These are phyloP conservation scores for Typhlichthys subterraneus DNA, from an alignment of 2,797 vertebrate species.

Conservation along the genomic window DNA sequence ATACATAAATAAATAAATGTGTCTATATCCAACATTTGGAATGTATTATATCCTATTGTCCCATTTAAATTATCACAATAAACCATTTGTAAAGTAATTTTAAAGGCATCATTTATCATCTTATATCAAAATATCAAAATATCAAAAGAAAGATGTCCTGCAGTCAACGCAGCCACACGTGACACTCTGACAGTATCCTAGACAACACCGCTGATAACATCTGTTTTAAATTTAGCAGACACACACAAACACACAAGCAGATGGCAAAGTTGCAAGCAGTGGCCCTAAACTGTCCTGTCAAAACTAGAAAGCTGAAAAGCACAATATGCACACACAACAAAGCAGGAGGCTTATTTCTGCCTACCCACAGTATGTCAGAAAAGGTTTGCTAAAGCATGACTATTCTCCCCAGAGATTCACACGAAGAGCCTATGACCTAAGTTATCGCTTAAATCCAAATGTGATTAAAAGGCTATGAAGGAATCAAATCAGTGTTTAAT, in stretches of 20 bases:
- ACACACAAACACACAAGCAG: conserved; percentile 14
- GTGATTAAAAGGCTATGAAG: conserved; percentile 31
- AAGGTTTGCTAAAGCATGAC: conserved; percentile 24
- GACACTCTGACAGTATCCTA: background rate
- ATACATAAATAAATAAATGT: too few species aligned
- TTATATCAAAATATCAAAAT: too few species aligned
- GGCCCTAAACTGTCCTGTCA: conserved; percentile 16
- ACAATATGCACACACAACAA: conserved; percentile 4
- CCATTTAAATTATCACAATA: too few species aligned
- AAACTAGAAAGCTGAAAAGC: conserved; percentile 15
- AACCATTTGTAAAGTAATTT: too few species aligned
- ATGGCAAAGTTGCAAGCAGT: conserved; percentile 1
- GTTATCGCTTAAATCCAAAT: conserved; percentile 31
- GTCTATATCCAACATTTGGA: too few species aligned
- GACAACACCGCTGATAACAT: conserved; percentile 7
- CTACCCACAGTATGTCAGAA: conserved; percentile 16
- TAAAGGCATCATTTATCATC: too few species aligned
- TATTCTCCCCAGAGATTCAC: conserved; percentile 25
- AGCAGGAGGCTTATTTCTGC: conserved; percentile 10
- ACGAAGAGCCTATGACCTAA: conserved; percentile 23
- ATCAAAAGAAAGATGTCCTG: too few species aligned
- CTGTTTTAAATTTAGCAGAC: conserved; percentile 8
- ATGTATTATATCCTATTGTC: too few species aligned
- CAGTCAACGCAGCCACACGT: too few species aligned
- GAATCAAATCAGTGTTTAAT: conserved; percentile 31